Conservation (phyloP, 92 coral and sea anemone genomes). For the Heteractis magnifica region DNA sequence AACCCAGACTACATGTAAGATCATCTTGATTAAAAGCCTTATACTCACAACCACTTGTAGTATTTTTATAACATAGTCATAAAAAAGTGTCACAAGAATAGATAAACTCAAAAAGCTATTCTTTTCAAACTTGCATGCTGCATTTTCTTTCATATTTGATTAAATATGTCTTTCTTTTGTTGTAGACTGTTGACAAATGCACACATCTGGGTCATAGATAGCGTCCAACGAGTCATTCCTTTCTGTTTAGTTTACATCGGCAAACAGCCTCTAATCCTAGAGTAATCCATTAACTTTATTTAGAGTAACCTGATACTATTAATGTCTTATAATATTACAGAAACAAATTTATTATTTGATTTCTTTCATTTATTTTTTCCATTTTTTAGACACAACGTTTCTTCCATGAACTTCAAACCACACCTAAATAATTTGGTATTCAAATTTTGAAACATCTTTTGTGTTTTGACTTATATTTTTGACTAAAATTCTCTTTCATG, state of each 20-base stretch:
- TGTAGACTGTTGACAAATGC: conserved; percentile 25
- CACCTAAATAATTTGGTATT: conserved; percentile 27
- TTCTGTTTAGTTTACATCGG: background rate
- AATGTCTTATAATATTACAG: background rate
- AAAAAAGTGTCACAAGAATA: background rate
- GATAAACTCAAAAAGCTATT: background rate
- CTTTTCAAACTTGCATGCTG: background rate
- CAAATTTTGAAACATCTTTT: conserved; percentile 9
- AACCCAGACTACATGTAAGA: background rate
- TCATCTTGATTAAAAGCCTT: background rate
- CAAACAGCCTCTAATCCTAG: conserved; percentile 13
- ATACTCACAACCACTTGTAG: background rate
- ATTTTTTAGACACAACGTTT: background rate
- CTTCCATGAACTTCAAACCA: conserved; percentile 20
- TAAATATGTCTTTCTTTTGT: background rate
- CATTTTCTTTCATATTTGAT: background rate
- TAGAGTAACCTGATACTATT: background rate
- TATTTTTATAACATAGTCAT: background rate
- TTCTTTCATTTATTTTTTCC: background rate
- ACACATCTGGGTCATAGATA: conserved; percentile 14
- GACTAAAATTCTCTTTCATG: background rate
- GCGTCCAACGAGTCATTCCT: background rate
- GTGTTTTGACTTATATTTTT: background rate
- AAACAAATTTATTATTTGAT: background rate
- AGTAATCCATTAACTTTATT: background rate